Percentiles rank a stretch among this genome's conserved stretches.
These are phyloP conservation scores for Sisyra nigra DNA, from an alignment of 2,888 invertebrate species.

Conservation along the genomic window DNA sequence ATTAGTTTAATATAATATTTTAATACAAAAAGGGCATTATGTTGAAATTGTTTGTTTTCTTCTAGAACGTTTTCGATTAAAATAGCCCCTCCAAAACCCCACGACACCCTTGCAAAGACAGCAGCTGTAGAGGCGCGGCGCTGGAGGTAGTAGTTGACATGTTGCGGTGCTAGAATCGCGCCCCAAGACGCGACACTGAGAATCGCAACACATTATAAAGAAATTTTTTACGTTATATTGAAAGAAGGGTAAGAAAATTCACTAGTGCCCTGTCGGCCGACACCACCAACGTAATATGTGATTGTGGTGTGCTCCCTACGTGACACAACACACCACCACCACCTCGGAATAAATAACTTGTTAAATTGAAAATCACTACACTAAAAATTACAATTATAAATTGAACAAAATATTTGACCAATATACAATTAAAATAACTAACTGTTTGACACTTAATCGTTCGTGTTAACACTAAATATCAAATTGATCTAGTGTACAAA, in stretches of 20 bases:
- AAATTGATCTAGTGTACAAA: not conserved
- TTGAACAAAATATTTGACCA: not conserved
- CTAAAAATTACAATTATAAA: not conserved
- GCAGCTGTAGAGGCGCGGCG: slow-evolving; percentile 36
- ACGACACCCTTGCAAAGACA: slow-evolving; percentile 55
- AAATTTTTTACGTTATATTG: no score
- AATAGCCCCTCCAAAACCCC: slow-evolving; percentile 69
- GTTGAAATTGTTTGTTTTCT: slow-evolving; percentile 30
- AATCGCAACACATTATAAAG: no score
- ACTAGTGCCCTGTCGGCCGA: not conserved
- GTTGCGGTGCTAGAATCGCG: slow-evolving; percentile 10
- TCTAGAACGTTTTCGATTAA: slow-evolving; percentile 61
- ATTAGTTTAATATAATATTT: slow-evolving; percentile 14
- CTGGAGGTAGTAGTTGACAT: slow-evolving; percentile 5
- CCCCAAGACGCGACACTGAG: no score
- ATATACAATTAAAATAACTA: slow-evolving; percentile 2
- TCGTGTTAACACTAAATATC: not conserved
- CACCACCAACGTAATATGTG: not conserved
- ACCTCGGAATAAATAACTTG: not conserved
- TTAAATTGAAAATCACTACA: no score
- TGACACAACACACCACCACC: slow-evolving; percentile 1
- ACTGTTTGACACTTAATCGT: slow-evolving; percentile 6
- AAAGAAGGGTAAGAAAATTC: no score
- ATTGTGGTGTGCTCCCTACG: not conserved
- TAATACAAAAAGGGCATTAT: slow-evolving; percentile 14